Evolutionary conservation across 2,888 invertebrate species (phyloP).

Genomic region (Axea sp.): DNA sequence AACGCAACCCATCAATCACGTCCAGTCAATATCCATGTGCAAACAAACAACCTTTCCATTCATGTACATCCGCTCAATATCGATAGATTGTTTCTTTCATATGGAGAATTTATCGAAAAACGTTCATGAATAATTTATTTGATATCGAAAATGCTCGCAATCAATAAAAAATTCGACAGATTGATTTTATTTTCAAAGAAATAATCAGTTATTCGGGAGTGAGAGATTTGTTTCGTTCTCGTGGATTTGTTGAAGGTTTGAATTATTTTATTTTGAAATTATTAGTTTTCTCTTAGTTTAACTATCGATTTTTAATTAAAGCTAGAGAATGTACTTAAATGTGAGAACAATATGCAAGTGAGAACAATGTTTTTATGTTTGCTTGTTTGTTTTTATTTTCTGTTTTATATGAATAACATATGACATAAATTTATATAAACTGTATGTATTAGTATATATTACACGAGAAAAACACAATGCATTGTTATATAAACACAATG

Average conservation of each 20-base stretch:
- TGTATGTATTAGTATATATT: too few species aligned
- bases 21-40: conserved; percentile 47
- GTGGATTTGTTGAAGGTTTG: too few species aligned
- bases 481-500: too few species aligned
- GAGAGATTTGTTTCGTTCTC: conserved; percentile 1
- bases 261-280: too few species aligned
- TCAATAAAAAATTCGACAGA: conserved; percentile 30
- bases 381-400: too few species aligned
- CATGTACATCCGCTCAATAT: conserved; percentile 50
- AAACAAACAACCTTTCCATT: conserved; percentile 52
- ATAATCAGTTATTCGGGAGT: conserved; percentile 16
- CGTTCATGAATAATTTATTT: conserved; percentile 50
- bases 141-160: conserved; percentile 37
- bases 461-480: too few species aligned
- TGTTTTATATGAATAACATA: too few species aligned
- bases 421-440: too few species aligned
- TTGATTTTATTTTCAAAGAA: conserved; percentile 15
- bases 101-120: conserved; percentile 50
- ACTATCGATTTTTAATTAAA: too few species aligned
- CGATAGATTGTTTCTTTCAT: conserved; percentile 56
- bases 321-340: too few species aligned
- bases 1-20: conserved; percentile 52
- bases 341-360: too few species aligned
- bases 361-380: too few species aligned
- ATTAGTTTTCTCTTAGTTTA: background rate